Conservation (phyloP, 2,888 invertebrate species). For the Calliscelio sp. region DNA sequence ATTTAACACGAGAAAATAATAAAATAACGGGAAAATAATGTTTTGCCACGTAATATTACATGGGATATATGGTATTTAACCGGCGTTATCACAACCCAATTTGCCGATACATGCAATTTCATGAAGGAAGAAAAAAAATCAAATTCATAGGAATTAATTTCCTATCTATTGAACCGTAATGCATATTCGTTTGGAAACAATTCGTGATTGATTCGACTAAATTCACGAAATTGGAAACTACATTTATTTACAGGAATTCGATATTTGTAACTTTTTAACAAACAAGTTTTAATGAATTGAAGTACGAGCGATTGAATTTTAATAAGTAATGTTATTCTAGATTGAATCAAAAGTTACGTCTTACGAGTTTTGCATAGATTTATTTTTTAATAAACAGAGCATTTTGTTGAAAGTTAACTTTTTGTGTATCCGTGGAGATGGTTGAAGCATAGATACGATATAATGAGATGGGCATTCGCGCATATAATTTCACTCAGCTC, state of each 20-base stretch:
- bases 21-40: too few species aligned
- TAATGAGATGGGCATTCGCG: slow-evolving; percentile 25
- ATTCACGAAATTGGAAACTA: slow-evolving; percentile 45
- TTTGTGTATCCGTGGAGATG: not conserved
- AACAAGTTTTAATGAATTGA: slow-evolving; percentile 41
- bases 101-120: slow-evolving; percentile 24
- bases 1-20: too few species aligned
- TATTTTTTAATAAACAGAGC: slow-evolving; percentile 2
- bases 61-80: slow-evolving; percentile 14
- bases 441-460: not conserved
- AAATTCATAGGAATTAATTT: slow-evolving; percentile 48
- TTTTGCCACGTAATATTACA: too few species aligned
- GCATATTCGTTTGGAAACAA: slow-evolving; percentile 36
- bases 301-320: slow-evolving; percentile 18
- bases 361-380: too few species aligned
- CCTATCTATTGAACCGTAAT: slow-evolving; percentile 40
- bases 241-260: slow-evolving; percentile 44
- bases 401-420: slow-evolving; percentile 13
- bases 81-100: slow-evolving; percentile 11
- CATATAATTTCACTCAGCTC: slow-evolving; percentile 5
- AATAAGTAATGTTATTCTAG: slow-evolving; percentile 18
- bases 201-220: slow-evolving; percentile 49
- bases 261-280: slow-evolving; percentile 46
- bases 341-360: too few species aligned
- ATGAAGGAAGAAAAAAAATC: not conserved